Base-by-base conservation (phyloP, 2,888 invertebrate genomes). In the Automeris io region DNA sequence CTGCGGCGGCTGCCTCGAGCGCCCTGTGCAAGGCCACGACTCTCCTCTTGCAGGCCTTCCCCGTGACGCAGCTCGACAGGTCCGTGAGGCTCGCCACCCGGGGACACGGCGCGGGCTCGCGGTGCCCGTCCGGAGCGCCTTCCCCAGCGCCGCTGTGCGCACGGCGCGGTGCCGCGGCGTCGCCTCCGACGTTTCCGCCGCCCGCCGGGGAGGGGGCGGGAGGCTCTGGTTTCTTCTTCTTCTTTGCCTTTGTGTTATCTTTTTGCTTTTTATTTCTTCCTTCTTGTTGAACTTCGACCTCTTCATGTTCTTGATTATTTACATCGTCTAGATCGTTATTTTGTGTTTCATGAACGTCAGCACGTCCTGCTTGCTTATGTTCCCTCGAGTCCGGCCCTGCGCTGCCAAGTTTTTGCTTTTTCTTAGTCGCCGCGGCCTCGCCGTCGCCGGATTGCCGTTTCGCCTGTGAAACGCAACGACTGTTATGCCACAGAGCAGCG, bases 11-110 rank as follows among this genome's bases (percentile, higher is more conserved):
- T 1, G 55, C 65, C n/a, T 67, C 65, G 5, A 83, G 50, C 0
- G 69, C 54, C 55, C 72, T 82, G 0, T 62, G 16, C 26, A 86
- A 18, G 0, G 74, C 61, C 0, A 48, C 53, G 2, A 70, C 49
- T 3, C 74, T 65, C 54, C 70, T 74, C 39, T 70, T 80, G 36
- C 54, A 78, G 3, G 72, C 58, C 34, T 73, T 71, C 1, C 43
- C 33, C 3, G 71, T 68, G 2, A 39, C 48, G 36, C 85, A 85
- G 36, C 73, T 69, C 0, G 72, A 61, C 24, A 78, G 45, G 39
- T 86, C 80, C 22, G 81, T 43, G 0, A 85, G 55, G 0, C 55
- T 51, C 26, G 62, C 41, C 23, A 83, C 81, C 43, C 72, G 61
- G 0, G 75, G 67, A 0, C 63, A 64, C 1, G 82, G 36, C n/a